phyloP scores from a whole-genome alignment of 2,113 vertebrate species.

The Vulpes vulpes region DNA sequence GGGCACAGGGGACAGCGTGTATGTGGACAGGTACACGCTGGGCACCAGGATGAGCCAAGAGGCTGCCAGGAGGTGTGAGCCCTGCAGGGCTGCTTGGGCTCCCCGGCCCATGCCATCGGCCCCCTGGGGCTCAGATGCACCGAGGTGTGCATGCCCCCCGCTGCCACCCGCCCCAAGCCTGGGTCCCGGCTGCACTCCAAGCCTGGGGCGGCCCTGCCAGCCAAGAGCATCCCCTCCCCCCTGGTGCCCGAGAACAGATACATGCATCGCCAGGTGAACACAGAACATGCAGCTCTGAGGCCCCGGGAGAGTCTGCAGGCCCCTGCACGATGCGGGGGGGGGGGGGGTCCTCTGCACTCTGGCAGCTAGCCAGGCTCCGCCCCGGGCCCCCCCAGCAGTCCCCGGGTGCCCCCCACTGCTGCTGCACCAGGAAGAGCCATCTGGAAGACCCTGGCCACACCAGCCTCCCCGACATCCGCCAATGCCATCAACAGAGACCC shows the following conservation, averaged over 20 bases:
- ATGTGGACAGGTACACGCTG: fast-evolving
- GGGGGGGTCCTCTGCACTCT: background rate
- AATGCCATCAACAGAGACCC: background rate
- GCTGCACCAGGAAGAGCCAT: fast-evolving
- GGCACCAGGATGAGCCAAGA: too few species aligned
- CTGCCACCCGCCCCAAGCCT: fast-evolving
- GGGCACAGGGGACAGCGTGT: too few species aligned
- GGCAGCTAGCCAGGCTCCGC: background rate
- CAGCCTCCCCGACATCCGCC: background rate
- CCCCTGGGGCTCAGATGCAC: background rate
- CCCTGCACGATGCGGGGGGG: fast-evolving
- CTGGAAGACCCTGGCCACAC: background rate
- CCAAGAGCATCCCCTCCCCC: background rate
- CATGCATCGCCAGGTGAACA: fast-evolving
- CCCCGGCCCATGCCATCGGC: background rate
- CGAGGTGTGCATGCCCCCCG: fast-evolving
- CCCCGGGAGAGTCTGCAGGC: background rate
- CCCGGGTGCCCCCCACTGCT: background rate
- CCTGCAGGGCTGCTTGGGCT: too few species aligned
- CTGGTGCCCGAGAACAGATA: background rate
- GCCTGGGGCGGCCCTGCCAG: too few species aligned
- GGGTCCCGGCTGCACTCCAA: fast-evolving
- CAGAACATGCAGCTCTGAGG: fast-evolving
- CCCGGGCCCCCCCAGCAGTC: too few species aligned
- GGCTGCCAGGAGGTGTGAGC: too few species aligned